phyloP scores from a whole-genome alignment of 1,140 invertebrate genomes.

The Eriosoma lanigerum region DNA sequence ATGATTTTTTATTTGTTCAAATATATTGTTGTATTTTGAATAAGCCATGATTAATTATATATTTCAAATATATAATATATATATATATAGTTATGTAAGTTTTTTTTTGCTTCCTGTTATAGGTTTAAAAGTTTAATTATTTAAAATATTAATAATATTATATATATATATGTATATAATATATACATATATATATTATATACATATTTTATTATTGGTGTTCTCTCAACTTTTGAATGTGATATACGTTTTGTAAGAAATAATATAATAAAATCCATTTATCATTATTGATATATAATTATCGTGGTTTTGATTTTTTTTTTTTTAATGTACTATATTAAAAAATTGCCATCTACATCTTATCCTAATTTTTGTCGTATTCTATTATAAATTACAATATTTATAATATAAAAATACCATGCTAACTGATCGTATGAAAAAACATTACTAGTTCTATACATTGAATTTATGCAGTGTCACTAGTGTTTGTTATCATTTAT shows the following conservation, averaged over 20 bases:
- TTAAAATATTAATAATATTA: not conserved
- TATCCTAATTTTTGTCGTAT: too few relatives aligned
- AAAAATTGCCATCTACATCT: too few relatives aligned
- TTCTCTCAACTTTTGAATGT: constrained; percentile 51
- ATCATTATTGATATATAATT: not conserved
- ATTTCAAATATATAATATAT: not conserved
- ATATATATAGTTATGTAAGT: constrained; percentile 17
- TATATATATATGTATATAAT: not conserved
- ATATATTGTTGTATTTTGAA: constrained; percentile 43
- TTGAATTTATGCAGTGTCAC: too few relatives aligned
- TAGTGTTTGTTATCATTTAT: too few relatives aligned
- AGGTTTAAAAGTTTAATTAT: constrained; percentile 45
- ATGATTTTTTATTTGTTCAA: not conserved
- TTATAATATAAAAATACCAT: too few relatives aligned
- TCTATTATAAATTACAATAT: too few relatives aligned
- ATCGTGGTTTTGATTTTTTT: too few relatives aligned
- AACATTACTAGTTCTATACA: too few relatives aligned
- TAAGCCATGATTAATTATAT: constrained; percentile 14
- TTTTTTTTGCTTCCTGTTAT: constrained; percentile 50
- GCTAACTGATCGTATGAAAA: too few relatives aligned
- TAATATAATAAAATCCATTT: constrained; percentile 10
- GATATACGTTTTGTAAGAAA: constrained; percentile 49
- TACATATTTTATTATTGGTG: constrained; percentile 43
- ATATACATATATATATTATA: too few relatives aligned
- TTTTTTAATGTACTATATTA: too few relatives aligned